Base-by-base conservation (phyloP, 2,888 invertebrate genomes). In the Oligia latruncula region DNA sequence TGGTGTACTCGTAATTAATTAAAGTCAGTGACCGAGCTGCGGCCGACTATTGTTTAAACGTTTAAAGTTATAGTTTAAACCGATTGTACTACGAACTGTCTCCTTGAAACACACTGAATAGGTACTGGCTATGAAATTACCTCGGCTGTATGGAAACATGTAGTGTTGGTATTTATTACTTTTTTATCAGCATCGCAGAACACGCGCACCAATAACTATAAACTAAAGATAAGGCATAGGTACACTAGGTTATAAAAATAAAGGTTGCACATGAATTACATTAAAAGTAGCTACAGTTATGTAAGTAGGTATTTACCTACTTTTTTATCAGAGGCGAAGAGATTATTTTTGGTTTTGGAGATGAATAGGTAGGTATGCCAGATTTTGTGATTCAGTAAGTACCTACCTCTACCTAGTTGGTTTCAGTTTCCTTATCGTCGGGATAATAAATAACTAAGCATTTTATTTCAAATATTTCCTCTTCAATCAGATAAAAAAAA, bases 11-110 rank as follows among this genome's bases (percentile, higher is more conserved):
- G 90, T 91, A 91, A 90, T 92, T 92, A 93, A 93, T 94, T 92
- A 93, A 91, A 91, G 92, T 91, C 92, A 92, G 86, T 93, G 92
- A 92, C 92, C 92, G 92, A 89, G 85, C 87, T 86, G 89, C 84
- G 86, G 88, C 83, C 78, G 77, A 71, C 89, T 90, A 90, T 92
- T 91, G 90, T 91, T 88, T 78, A 79, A 64, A 65, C 65, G 83
- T 83, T 58, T 81, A 70, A 70, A 77, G 62, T 78, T 82, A 55
- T 73, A 62, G 79, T 79, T 70, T 60, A 78, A 83, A 83, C 74
- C 81, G 86, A 58, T 87, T 88, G 81, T 81, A 78, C 43, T 66
- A 73, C 66, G 76, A 83, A 83, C 66, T 77, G 79, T 87, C 82
- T 85, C 78, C 75, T 88, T 84, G 84, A 85, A 88, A 84, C 62